A percentile compares a stretch with the other conserved stretches of the same genome.
Conservation (phyloP, 2,113 vertebrate genomes). For the Ceyx cyanopectus region DNA sequence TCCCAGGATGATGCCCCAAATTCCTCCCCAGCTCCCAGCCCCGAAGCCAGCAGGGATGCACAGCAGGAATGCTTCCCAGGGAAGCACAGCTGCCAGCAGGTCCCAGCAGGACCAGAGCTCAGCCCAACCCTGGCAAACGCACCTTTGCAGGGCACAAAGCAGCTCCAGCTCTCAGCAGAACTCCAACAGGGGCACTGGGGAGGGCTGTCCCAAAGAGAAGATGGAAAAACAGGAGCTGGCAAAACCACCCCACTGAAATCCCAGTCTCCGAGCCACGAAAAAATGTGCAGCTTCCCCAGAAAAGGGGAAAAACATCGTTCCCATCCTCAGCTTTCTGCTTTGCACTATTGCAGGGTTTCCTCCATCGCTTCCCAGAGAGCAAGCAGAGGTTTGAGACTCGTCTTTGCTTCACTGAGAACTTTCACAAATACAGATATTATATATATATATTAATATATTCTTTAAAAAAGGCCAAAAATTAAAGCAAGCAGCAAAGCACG, state of each 20-base stretch:
- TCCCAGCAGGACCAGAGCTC: background rate
- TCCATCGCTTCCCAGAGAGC: background rate
- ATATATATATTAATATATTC: background rate
- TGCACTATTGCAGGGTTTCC: background rate
- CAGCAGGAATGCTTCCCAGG: too few relatives aligned
- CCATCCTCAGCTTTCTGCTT: background rate
- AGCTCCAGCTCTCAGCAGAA: background rate
- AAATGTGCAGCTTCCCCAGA: rapidly evolving
- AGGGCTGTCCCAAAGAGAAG: rapidly evolving
- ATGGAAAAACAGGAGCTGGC: background rate
- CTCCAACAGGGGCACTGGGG: rapidly evolving
- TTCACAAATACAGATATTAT: background rate
- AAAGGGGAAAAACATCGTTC: rapidly evolving
- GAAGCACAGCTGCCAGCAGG: background rate
- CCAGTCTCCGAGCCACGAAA: background rate
- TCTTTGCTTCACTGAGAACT: background rate
- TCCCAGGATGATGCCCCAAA: background rate
- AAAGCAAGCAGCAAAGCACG: background rate
- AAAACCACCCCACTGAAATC: background rate
- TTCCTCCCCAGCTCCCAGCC: background rate
- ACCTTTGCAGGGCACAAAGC: background rate
- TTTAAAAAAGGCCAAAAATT: background rate
- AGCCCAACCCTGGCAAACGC: background rate
- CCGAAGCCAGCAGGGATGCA: rapidly evolving
- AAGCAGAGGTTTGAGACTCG: background rate